Conservation (phyloP, 2,888 invertebrate genomes). For the Uropetala carovei region DNA sequence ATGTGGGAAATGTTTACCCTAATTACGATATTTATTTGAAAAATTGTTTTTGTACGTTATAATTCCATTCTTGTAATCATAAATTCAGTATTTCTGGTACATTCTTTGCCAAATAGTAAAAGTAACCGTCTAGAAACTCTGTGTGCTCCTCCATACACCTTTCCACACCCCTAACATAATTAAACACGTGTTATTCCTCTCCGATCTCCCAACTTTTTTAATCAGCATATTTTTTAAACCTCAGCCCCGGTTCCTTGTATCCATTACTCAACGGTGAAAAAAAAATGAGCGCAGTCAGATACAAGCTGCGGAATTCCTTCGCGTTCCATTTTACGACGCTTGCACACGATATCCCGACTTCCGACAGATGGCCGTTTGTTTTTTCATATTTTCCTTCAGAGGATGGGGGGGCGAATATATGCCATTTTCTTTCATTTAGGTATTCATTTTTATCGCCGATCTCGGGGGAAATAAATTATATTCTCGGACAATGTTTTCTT, state of each 20-base stretch:
- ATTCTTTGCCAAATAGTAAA: no score
- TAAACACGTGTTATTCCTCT: neutral
- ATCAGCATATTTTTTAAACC: neutral
- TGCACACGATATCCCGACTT: slow-evolving; percentile 10
- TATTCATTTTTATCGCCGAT: neutral
- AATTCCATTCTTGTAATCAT: no score
- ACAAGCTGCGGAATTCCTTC: slow-evolving; percentile 2
- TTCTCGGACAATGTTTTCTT: neutral
- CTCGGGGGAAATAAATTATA: no score
- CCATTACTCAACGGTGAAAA: neutral
- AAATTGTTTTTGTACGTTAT: no score
- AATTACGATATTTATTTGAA: no score
- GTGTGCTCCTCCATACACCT: no score
- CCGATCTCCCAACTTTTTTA: neutral
- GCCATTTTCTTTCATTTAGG: slow-evolving; percentile 1
- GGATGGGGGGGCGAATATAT: neutral
- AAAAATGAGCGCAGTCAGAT: neutral
- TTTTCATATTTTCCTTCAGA: neutral
- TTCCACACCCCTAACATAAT: neutral
- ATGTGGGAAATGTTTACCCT: no score
- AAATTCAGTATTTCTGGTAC: no score
- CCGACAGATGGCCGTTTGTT: neutral
- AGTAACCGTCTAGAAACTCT: no score
- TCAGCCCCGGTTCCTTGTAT: neutral
- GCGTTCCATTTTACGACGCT: neutral